Evolutionary conservation across 2,888 invertebrate genomes (phyloP), one percentile per base, ranked within the genome.

Genomic region (Acleris laterana): DNA sequence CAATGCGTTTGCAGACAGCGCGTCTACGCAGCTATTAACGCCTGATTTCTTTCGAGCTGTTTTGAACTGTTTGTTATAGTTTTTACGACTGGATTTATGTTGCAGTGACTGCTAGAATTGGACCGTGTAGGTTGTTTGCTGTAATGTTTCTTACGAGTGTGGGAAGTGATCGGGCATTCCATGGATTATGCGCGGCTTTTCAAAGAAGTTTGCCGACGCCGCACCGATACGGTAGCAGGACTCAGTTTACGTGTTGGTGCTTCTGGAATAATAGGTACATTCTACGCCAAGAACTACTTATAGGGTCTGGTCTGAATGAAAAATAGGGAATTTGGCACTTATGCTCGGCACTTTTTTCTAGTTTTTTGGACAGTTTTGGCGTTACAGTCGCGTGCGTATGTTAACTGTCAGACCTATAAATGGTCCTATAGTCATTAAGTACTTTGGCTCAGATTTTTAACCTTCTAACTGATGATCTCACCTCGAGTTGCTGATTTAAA

Each of bases 1-100:
- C 69, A 60, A 62, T 71, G 71, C 73, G 66, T 69, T 55, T 63
- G 76, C 77, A 85, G 85, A 85, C 85, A 75, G 84, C 83, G 77
- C 77, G 85, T 78, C 84, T 82, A 76, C 84, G 65, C 69, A 68
- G 69, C 69, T 75, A 72, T 71, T 64, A 59, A 63, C 59, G 58
- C 70, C 62, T 44, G 22, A 55, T 51, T 46, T 51, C 19, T 13
- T 46, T 22, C 66, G 69, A 25, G 49, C 63, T 50, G 76, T 58
- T 69, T 69, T 67, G 19, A 64, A 61, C 71, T 75, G 73, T 70
- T 52, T 20, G 2, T n/a, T 6, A 2, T 16, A 16, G 13, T 16
- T 1, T 16, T 68, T 71, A 72, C 59, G 61, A 70, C 56, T 56
- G 65, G 44, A 59, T 63, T 71, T 63, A 7, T 46, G 9, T 11